Conservation (phyloP, 2,797 vertebrate species). For the Xiphophorus birchmanni region DNA sequence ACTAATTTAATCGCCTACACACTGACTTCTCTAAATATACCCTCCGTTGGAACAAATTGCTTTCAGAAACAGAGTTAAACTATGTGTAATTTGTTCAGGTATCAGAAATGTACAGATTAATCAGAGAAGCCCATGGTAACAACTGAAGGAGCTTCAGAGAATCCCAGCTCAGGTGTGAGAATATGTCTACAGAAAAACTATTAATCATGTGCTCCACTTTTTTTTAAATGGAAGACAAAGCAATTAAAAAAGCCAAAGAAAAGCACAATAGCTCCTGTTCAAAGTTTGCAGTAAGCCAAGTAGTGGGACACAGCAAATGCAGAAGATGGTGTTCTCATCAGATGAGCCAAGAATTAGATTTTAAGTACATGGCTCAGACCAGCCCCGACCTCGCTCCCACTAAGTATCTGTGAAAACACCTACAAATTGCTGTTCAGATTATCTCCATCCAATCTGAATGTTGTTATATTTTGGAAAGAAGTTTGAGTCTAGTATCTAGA, state of each 20-base stretch:
- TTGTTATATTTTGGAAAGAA: neutral
- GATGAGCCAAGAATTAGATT: neutral
- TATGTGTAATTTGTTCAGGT: neutral
- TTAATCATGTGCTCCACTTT: neutral
- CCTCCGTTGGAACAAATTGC: neutral
- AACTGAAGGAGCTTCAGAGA: neutral
- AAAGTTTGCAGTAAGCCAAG: neutral
- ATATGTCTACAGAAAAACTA: neutral
- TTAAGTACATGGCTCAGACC: neutral
- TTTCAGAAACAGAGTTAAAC: neutral
- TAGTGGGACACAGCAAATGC: neutral
- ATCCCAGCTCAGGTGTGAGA: neutral
- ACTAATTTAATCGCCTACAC: neutral
- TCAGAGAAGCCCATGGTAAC: neutral
- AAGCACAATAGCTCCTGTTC: neutral
- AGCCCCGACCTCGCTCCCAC: neutral
- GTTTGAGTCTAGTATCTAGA: neutral
- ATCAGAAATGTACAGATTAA: constrained; percentile 1
- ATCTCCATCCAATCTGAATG: neutral
- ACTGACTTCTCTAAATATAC: neutral
- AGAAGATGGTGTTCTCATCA: neutral
- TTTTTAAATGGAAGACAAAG: neutral
- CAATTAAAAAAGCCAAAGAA: neutral
- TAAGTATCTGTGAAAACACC: neutral
- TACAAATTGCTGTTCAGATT: neutral